Percentiles rank a stretch among this genome's conserved stretches.
Evolutionary conservation across 2,113 vertebrate genomes (phyloP).

Genomic region (Elephantulus edwardii): DNA sequence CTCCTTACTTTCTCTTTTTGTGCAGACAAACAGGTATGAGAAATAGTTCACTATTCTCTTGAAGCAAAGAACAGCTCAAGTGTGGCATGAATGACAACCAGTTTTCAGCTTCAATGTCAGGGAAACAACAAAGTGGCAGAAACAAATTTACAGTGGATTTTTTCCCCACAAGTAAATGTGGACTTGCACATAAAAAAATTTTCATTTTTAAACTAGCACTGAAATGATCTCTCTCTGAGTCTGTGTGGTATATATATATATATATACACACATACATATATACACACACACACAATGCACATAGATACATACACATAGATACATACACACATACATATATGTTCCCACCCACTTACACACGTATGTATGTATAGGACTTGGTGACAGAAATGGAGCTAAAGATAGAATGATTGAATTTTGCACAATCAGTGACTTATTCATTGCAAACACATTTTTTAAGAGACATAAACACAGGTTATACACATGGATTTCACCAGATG

Average conservation of each 20-base stretch:
- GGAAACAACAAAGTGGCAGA: background rate
- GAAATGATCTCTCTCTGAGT: no score
- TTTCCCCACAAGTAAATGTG: background rate
- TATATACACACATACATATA: no score
- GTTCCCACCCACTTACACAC: no score
- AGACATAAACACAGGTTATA: no score
- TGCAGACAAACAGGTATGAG: background rate
- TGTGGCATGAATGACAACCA: background rate
- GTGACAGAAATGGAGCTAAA: no score
- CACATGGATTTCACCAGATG: no score
- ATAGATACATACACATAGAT: background rate
- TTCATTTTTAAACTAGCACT: background rate
- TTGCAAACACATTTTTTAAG: no score
- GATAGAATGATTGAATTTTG: no score
- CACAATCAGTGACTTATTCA: no score
- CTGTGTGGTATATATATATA: background rate
- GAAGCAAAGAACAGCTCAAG: background rate
- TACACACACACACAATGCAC: no score
- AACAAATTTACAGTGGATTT: background rate
- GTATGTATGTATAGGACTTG: no score
- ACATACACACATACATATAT: no score
- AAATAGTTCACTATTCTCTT: constrained; percentile 6
- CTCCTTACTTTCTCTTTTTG: background rate
- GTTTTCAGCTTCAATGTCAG: background rate
- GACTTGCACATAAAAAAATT: background rate